Conservation (phyloP, 2,888 invertebrate genomes). For the Eupithecia centaureata region DNA sequence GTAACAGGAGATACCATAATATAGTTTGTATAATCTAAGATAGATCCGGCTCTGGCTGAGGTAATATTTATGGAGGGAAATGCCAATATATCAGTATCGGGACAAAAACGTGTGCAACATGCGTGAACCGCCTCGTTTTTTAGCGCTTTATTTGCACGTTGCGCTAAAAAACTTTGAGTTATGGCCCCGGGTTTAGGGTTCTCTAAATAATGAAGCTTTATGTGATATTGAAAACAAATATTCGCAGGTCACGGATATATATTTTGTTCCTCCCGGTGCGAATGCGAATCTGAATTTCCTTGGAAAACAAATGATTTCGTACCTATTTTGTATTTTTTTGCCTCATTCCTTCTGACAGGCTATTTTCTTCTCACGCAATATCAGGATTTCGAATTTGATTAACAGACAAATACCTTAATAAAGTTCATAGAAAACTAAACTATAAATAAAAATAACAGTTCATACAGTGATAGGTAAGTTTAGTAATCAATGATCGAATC, state of each 20-base stretch:
- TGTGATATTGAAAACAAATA: not conserved
- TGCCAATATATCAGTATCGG: constrained; percentile 26
- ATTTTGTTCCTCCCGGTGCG: not conserved
- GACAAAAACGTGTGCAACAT: constrained; percentile 22
- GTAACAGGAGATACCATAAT: not conserved
- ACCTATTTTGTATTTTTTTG: not conserved
- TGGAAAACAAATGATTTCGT: not conserved
- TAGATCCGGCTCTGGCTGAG: not conserved
- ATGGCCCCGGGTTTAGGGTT: constrained; percentile 1
- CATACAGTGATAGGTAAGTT: not conserved
- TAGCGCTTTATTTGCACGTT: constrained; percentile 5
- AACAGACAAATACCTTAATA: no score
- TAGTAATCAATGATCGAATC: not conserved
- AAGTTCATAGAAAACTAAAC: no score
- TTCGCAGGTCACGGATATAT: not conserved
- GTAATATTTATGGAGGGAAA: constrained; percentile 25
- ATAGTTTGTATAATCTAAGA: not conserved
- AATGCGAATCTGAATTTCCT: not conserved
- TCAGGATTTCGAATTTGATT: not conserved
- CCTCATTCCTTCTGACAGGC: no score
- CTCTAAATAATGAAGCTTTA: not conserved
- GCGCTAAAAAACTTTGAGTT: constrained; percentile 9
- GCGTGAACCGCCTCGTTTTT: constrained; percentile 27
- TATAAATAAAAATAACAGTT: no score
- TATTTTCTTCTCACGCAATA: not conserved